Evolutionary conservation across 2,888 invertebrate species (phyloP), one percentile per base, ranked within the genome.

Genomic region (Synanthedon myopaeformis): DNA sequence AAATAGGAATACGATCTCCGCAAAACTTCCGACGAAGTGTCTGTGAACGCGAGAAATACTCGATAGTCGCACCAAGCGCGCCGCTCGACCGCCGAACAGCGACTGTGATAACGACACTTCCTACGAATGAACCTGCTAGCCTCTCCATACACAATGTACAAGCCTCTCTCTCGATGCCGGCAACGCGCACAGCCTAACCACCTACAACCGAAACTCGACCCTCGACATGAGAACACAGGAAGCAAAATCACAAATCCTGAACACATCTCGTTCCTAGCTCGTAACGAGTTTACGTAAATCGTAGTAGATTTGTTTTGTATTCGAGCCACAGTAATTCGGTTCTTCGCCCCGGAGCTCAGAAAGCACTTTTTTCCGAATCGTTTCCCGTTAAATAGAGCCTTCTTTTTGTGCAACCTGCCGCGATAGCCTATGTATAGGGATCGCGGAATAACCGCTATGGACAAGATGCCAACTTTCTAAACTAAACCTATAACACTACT

Each of bases 381-480:
- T 68, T 74, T 74, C 67, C 69, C 71, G 75, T 76, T 81, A 76
- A 82, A 79, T 80, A 79, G 70, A 78, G 76, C 75, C 79, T 79
- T 80, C 76, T 81, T 80, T 84, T 83, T 82, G 69, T 72, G 65
- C 61, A 73, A 72, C 71, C 71, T 69, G 72, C 71, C 71, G 74
- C 64, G 70, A 70, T 73, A 71, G 73, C 74, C 76, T 73, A 75
- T 74, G 72, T 76, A 77, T 74, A 80, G 77, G 80, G 76, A 78
- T 75, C 77, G 74, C 77, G 74, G 76, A 79, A 77, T 79, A 79
- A 79, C 83, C 77, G 79, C 82, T 77, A 78, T 67, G 73, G 77
- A 84, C 84, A 83, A 85, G 82, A 82, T 82, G 83, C 77, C 83
- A 79, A 84, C 85, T 85, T 85, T 86, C 84, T 83, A 83, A 85